phyloP scores from a whole-genome alignment of 2,888 invertebrate genomes.

The Drosophila nr. medialis region DNA sequence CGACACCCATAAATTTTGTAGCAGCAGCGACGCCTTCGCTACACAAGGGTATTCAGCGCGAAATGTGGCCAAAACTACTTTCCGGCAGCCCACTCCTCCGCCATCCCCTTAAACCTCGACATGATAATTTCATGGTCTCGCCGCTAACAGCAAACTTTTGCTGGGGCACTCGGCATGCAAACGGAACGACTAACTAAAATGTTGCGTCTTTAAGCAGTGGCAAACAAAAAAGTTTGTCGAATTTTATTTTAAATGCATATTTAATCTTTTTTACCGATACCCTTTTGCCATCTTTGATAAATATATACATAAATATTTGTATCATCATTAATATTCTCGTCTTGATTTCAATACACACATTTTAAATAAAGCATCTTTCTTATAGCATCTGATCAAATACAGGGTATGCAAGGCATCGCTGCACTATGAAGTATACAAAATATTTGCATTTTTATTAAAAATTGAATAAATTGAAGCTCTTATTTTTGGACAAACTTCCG shows the following conservation, averaged over 20 bases:
- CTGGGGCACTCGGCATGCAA: conserved; percentile 38
- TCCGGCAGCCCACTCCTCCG: conserved; percentile 45
- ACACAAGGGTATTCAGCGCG: conserved; percentile 57
- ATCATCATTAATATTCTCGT: neutral
- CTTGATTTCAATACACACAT: neutral
- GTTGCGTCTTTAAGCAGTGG: conserved; percentile 55
- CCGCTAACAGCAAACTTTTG: conserved; percentile 51
- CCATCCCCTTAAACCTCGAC: conserved; percentile 7
- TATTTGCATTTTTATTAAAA: conserved; percentile 79
- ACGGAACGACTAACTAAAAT: conserved; percentile 54
- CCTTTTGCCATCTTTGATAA: neutral
- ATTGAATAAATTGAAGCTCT: conserved; percentile 60
- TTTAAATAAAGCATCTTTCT: neutral
- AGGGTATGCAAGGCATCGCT: conserved; percentile 34
- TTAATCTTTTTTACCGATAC: conserved; percentile 1
- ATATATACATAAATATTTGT: neutral
- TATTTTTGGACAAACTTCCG: conserved; percentile 41
- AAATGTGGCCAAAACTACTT: conserved; percentile 76
- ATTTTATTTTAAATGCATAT: conserved; percentile 10
- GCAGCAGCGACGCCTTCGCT: conserved; percentile 47
- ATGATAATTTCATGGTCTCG: conserved; percentile 46
- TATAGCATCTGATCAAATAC: neutral
- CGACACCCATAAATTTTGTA: conserved; percentile 62
- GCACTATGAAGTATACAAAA: conserved; percentile 26
- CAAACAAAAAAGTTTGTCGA: conserved; percentile 16